Base-by-base conservation (phyloP, 2,888 invertebrate species). In the Oligia strigilis region DNA sequence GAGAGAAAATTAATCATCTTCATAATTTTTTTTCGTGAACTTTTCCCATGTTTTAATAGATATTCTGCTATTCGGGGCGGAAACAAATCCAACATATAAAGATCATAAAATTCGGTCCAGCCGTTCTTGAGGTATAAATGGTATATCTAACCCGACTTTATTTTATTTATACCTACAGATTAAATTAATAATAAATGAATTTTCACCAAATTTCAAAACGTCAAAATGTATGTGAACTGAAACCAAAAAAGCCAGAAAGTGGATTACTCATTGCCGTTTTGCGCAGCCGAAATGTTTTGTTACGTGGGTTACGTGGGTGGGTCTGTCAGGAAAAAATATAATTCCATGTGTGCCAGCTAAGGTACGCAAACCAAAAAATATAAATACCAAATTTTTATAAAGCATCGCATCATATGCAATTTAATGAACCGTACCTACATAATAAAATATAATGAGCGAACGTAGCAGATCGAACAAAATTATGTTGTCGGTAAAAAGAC, bases 381-480 rank as follows among this genome's bases (percentile, higher is more conserved):
- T 23, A 52, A 36, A 55, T 55, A 55, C 3, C 0, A 40, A 2
- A 9, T 14, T 23, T 17, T 36, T 55, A n/a, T 40, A 71, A 9
- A 52, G 23, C 17, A 40, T 29, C 40, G 40, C 40, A 58, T 58
- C 46, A 55, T 58, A 65, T 43, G 52, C 80, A 73, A 73, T 74
- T 81, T 67, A 81, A 81, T 79, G 65, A 81, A 72, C 55, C 72
- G 23, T 58, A 58, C 43, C 36, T 72, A 62, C 55, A 64, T 71
- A 65, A 73, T 70, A 64, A 78, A 65, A 72, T 55, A 84, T 71
- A 66, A 84, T 52, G 70, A 84, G 70, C 52, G 19, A 60, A 65
- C 29, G 74, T 52, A 71, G 70, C 55, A 66, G 60, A 60, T 81
- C 81, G 66, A 73, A 77, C 19, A 62, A 74, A 81, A 85, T 80